A percentile compares a stretch with the other conserved stretches of the same genome.
Evolutionary conservation across 2,888 invertebrate genomes (phyloP).

Genomic region (Agriotes lineatus): DNA sequence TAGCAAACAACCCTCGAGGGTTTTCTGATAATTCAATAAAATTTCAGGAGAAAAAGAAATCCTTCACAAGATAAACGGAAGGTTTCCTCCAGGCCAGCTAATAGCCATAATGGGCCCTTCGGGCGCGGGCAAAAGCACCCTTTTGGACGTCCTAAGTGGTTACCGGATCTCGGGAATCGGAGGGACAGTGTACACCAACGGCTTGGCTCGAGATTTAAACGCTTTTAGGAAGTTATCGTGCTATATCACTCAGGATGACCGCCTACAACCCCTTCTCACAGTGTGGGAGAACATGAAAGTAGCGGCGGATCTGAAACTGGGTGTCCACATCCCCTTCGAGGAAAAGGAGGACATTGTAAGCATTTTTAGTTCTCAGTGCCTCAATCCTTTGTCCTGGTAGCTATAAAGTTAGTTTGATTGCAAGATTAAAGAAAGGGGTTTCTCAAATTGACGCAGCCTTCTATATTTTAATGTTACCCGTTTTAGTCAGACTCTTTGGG

Average conservation of each 20-base stretch:
- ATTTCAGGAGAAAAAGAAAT: constrained; percentile 84
- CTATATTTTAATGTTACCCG: no score
- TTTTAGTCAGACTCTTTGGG: no score
- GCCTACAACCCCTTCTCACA: constrained; percentile 86
- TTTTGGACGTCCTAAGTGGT: constrained; percentile 91
- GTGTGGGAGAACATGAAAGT: constrained; percentile 91
- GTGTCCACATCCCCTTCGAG: constrained; percentile 73
- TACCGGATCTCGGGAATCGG: constrained; percentile 86
- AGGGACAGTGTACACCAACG: constrained; percentile 86
- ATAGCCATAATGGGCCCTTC: constrained; percentile 98
- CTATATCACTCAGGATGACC: constrained; percentile 94
- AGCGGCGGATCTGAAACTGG: constrained; percentile 91
- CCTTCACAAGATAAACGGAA: constrained; percentile 85
- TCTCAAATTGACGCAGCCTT: no score
- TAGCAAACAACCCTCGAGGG: no score
- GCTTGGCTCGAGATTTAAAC: constrained; percentile 80
- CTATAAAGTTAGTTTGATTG: no score
- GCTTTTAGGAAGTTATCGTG: constrained; percentile 81
- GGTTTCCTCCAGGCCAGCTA: constrained; percentile 84
- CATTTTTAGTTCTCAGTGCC: constrained; percentile 42
- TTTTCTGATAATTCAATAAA: constrained; percentile 23
- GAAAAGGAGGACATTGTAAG: constrained; percentile 85
- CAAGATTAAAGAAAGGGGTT: no score
- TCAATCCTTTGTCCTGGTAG: neutral
- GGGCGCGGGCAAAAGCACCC: constrained; percentile 93